These are phyloP conservation scores for Epinephelus awoara DNA, from an alignment of 2,797 vertebrate genomes.

Conservation along the genomic window DNA sequence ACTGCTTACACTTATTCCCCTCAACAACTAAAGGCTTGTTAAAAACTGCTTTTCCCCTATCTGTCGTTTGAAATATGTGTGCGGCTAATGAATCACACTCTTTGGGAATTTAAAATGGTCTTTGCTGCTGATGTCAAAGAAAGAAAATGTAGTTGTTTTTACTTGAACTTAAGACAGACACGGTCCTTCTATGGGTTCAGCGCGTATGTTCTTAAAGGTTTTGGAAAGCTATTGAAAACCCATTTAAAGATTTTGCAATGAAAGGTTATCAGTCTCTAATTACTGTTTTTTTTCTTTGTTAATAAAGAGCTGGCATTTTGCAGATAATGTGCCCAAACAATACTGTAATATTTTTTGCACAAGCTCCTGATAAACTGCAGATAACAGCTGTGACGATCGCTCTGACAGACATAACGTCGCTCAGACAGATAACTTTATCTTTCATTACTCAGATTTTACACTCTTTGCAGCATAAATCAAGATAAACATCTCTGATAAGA, in stretches of 20 bases:
- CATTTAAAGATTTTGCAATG: background rate
- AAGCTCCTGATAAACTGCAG: slow-evolving; percentile 63
- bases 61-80: slow-evolving; percentile 47
- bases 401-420: slow-evolving; percentile 66
- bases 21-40: slow-evolving; percentile 85
- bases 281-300: background rate
- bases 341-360: background rate
- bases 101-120: slow-evolving; percentile 30
- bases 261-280: slow-evolving; percentile 1
- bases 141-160: slow-evolving; percentile 25
- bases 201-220: background rate
- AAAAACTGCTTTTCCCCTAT: slow-evolving; percentile 72
- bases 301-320: slow-evolving; percentile 31
- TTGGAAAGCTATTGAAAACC: slow-evolving; percentile 6
- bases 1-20: slow-evolving; percentile 78
- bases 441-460: slow-evolving; percentile 76
- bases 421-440: slow-evolving; percentile 81
- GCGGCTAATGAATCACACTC: slow-evolving; percentile 57
- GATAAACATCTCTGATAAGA: slow-evolving; percentile 71
- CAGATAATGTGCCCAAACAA: background rate
- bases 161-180: background rate
- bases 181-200: background rate
- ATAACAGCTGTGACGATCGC: slow-evolving; percentile 76
- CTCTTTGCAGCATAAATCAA: slow-evolving; percentile 62
- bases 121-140: slow-evolving; percentile 39